Evolutionary conservation across 2,888 invertebrate species (phyloP).

Genomic region (Chrysina gloriosa): DNA sequence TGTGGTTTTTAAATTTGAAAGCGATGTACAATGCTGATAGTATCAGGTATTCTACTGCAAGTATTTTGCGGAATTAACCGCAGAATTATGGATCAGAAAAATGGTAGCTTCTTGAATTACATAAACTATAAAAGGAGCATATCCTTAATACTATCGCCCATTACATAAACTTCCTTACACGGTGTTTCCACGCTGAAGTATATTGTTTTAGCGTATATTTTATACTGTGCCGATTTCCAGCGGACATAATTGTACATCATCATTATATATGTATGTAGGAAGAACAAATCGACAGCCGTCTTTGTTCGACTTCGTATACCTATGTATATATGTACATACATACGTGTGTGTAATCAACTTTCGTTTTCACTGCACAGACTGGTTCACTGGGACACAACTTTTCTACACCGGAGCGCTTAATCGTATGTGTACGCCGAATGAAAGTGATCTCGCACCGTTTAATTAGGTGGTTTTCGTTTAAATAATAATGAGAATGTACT

Average conservation of each 20-base stretch:
- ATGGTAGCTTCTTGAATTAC: background rate
- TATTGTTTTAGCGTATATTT: conserved; percentile 13
- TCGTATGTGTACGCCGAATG: conserved; percentile 34
- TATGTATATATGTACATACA: no score
- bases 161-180: conserved; percentile 24
- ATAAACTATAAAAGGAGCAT: background rate
- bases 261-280: conserved; percentile 43
- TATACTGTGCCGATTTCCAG: conserved; percentile 35
- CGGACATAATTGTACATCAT: conserved; percentile 21
- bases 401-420: conserved; percentile 43
- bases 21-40: background rate
- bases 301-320: conserved; percentile 34
- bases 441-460: conserved; percentile 39
- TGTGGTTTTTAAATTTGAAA: background rate
- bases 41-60: background rate
- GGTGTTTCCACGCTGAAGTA: conserved; percentile 7
- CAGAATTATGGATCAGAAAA: background rate
- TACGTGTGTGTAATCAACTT: conserved; percentile 46
- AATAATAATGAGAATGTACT: conserved; percentile 25
- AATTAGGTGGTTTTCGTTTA: conserved; percentile 15
- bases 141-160: background rate
- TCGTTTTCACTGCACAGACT: conserved; percentile 52
- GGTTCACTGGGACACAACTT: conserved; percentile 52
- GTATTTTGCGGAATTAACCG: background rate
- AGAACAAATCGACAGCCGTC: conserved; percentile 41